Base-by-base conservation (phyloP, 2,888 invertebrate species). In the Drosophila kuntzei region DNA sequence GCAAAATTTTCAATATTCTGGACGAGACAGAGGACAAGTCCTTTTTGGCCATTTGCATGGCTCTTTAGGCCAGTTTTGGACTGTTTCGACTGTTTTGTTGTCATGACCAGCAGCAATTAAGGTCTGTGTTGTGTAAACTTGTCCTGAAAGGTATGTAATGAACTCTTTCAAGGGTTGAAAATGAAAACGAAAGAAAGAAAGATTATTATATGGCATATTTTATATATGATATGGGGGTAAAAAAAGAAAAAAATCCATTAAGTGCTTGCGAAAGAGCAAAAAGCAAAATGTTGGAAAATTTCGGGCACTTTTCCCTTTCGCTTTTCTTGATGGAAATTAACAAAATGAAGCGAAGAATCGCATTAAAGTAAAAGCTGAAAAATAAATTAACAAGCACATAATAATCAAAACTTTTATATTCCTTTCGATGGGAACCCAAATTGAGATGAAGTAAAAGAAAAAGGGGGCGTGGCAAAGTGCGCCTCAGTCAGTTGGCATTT, bases 81-180 rank as follows among this genome's bases (percentile, higher is more conserved):
- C 29, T 49, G 58, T 2, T 25, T 22, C 41, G 22, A 37, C 16
- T 9, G 29, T 36, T n/a, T 57, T 60, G 6, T 53, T 89, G 81
- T 78, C 89, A 89, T 88, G 90, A 80, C 84, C 80, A 78, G 79
- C 73, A 77, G 77, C 82, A 90, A 90, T 90, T 90, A 90, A 88
- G 75, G 67, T 29, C 57, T 57, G 58, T 54, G 57, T 55, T 9
- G 2, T 2, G 58, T 46, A 41, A 39, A 39, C 18, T 39, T 39
- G 29, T 36, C 54, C 20, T 46, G 36, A 18, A 53, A 71, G 57
- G 61, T 65, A 64, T 57, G 70, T 65, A 62, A 75, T 68, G 63
- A 69, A 64, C 59, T 51, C 46, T 70, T 62, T 53, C 65, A 64
- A 64, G 79, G 84, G 83, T 76, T 80, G 69, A 57, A 53, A 20